Base-by-base conservation (phyloP, 2,797 vertebrate species). In the Spea hammondii region DNA sequence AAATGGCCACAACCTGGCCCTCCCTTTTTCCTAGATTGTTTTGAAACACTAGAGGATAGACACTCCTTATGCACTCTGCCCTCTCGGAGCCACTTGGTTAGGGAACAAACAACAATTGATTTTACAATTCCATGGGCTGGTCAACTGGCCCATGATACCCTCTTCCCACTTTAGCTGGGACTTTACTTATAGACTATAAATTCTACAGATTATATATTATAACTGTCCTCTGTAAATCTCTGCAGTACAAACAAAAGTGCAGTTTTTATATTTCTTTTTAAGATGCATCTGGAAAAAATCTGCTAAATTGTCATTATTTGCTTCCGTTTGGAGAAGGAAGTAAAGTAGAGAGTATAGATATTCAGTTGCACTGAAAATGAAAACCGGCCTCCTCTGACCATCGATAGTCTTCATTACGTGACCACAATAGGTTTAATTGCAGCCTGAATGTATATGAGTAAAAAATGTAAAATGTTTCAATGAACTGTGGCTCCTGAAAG, bases 361-460 rank as follows among this genome's bases (percentile, higher is more conserved):
- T 86, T 87, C 83, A 86, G 79, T 69, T 65, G 82, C 86, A 89
- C 83, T 84, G 82, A 84, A 87, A 85, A 85, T 84, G 77, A 90
- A 88, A 91, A 82, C 70, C 78, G 84, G 78, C 77, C 79, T 85
- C 17, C 0, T 79, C 84, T 84, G 71, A 83, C 85, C 83, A 86
- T 89, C 84, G 85, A 89, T 87, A 87, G 84, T 87, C 88, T 90
- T 88, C 85, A 86, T 89, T 86, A 87, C 83, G 76, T 84, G 85
- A 85, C 88, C 84, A 81, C 0, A 72, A 84, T 85, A 86, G 83
- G 86, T 87, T 87, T 88, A 87, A 90, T 86, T 87, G 86, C 86
- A 84, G 83, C 83, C 86, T 87, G 70, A 82, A 69, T 83, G 86
- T 86, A 85, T 84, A 85, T 85, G 85, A 86, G 87, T 85, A 88